Base-by-base conservation (phyloP, 2,113 vertebrate genomes). In the Astur gentilis region DNA sequence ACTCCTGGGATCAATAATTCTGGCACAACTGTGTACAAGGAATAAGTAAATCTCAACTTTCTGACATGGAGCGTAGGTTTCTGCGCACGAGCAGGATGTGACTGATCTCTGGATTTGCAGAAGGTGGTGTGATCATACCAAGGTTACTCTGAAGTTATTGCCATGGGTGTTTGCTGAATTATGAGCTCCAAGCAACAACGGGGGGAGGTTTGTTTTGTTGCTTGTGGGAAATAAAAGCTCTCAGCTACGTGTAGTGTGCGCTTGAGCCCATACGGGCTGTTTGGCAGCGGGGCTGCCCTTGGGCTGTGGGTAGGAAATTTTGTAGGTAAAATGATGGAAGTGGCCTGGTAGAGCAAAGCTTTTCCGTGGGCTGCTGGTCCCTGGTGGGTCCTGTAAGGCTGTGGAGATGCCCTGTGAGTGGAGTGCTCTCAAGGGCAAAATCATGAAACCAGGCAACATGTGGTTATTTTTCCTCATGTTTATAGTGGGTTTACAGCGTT, bases 1-100 rank as follows among this genome's bases (percentile, higher is more conserved):
- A 0, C 64, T 92, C 65, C 52, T 65, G 95, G 83, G 95, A 92
- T 89, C 87, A 52, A 61, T 95, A 94, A 80, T 84, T 97, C 77
- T 67, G 44, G 34, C 54, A 47, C 44, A 20, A 9, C 6, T 70
- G 20, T 65, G 47, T 69, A 7, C 49, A 45, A 87, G 49, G 26
- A 76, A 45, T 17, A 47, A 70, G 36, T 88, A 85, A 86, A 88
- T 77, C 93, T 83, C 34, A 13, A 1, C 62, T 75, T 80, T 20
- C 36, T 0, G 21, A 38, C 55, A 9, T 57, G 76, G 60, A 83
- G n/a, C 10, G 21, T 6, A 34, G 36, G 27, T 49, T 90, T 61
- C 66, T 58, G 26, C 45, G 57, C 47, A 2, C 0, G 9, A 64
- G 45, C 47, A 29, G 83, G 42, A 61, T 14, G 36, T 36, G 54